phyloP scores from a whole-genome alignment of 64 coral and sea anemone species.

The Cladopsammia gracilis region DNA sequence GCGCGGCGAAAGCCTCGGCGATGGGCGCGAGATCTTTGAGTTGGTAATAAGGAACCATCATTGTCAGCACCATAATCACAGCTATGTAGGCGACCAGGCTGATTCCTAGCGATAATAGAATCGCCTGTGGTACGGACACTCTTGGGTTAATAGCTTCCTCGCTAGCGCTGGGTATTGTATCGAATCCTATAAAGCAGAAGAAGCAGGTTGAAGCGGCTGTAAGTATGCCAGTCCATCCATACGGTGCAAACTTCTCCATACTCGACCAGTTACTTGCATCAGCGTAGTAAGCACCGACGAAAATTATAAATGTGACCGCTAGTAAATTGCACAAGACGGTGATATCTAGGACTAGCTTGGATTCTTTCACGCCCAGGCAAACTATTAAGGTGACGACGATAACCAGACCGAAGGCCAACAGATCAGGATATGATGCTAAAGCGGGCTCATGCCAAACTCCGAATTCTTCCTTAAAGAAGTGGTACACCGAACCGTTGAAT shows the following conservation, averaged over 20 bases:
- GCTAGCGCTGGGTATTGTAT: slow-evolving; percentile 70
- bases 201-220: slow-evolving; percentile 70
- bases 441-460: slow-evolving; percentile 36
- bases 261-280: slow-evolving; percentile 67
- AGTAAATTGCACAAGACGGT: slow-evolving; percentile 49
- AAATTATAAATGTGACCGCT: slow-evolving; percentile 71
- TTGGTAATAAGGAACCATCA: slow-evolving; percentile 84
- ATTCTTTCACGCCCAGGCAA: slow-evolving; percentile 71
- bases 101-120: slow-evolving; percentile 59
- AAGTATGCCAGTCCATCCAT: slow-evolving; percentile 72
- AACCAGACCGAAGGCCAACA: slow-evolving; percentile 75
- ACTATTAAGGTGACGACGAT: slow-evolving; percentile 61
- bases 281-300: slow-evolving; percentile 57
- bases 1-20: slow-evolving; percentile 66
- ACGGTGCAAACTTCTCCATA: slow-evolving; percentile 79
- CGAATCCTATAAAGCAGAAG: slow-evolving; percentile 74
- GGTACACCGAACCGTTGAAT: slow-evolving; percentile 42
- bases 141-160: slow-evolving; percentile 74
- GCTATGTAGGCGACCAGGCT: slow-evolving; percentile 65
- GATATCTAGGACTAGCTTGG: slow-evolving; percentile 47
- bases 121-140: slow-evolving; percentile 39
- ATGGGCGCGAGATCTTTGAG: slow-evolving; percentile 65
- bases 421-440: slow-evolving; percentile 68
- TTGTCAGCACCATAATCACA: slow-evolving; percentile 62
- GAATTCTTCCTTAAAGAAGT: slow-evolving; percentile 51